These are phyloP conservation scores for Aix galericulata DNA, from an alignment of 2,113 vertebrate species.

Conservation along the genomic window DNA sequence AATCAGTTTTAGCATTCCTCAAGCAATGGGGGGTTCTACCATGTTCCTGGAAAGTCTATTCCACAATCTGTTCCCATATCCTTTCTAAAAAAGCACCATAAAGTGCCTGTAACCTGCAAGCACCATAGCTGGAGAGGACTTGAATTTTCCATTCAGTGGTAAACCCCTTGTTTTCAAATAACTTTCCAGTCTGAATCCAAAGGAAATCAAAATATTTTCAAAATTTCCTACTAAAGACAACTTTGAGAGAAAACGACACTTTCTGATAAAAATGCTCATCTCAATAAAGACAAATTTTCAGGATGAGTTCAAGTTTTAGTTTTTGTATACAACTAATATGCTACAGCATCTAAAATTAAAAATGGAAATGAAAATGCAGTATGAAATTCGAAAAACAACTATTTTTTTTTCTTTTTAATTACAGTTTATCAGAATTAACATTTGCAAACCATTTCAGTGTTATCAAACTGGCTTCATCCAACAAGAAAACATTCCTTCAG, in stretches of 20 bases:
- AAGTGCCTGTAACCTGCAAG: not conserved
- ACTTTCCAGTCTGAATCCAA: conserved; percentile 9
- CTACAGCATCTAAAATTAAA: not conserved
- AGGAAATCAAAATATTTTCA: conserved; percentile 44
- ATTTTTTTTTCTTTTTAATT: not conserved
- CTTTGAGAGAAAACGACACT: not conserved
- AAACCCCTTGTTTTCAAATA: conserved; percentile 31
- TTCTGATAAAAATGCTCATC: not conserved
- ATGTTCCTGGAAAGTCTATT: conserved; percentile 47
- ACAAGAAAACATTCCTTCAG: not conserved
- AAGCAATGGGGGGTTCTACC: conserved; percentile 19
- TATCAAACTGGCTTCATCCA: conserved; percentile 24
- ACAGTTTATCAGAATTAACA: not conserved
- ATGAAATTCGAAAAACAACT: not conserved
- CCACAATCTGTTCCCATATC: not conserved
- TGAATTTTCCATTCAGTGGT: conserved; percentile 19
- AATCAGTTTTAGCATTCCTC: conserved; percentile 45
- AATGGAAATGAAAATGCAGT: not conserved
- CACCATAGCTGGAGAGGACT: not conserved
- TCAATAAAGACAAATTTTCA: not conserved
- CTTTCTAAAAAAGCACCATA: not conserved
- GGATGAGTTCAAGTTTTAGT: not conserved
- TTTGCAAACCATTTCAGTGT: not conserved
- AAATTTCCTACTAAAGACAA: not conserved
- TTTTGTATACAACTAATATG: not conserved